Conservation (phyloP, 1,140 invertebrate genomes). For the Orchestia grillus region DNA sequence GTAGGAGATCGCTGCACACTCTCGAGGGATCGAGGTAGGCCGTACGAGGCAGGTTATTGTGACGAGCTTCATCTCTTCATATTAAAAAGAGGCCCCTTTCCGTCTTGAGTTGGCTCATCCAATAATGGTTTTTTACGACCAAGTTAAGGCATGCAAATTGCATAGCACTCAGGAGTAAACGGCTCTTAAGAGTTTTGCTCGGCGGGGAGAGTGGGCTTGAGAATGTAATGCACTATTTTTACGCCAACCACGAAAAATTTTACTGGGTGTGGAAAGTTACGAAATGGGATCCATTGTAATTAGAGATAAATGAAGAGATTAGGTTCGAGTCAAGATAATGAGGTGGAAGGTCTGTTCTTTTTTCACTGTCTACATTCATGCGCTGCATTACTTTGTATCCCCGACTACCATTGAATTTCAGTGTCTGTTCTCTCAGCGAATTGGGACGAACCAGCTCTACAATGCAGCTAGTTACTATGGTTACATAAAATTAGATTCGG, state of each 20-base stretch:
- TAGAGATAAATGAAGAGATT: constrained; percentile 27
- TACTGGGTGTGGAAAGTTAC: neutral
- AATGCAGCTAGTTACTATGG: no score
- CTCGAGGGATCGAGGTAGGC: neutral
- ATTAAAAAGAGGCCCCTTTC: constrained; percentile 14
- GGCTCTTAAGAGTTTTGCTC: constrained; percentile 42
- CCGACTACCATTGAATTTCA: neutral
- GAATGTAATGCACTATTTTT: constrained; percentile 42
- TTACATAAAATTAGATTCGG: neutral
- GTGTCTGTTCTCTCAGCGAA: neutral
- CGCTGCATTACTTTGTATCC: neutral
- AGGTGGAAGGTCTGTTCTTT: neutral
- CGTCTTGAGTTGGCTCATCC: constrained; percentile 49
- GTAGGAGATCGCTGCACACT: neutral
- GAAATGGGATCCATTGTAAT: constrained; percentile 27
- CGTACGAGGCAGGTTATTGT: constrained; percentile 13
- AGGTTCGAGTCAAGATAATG: neutral
- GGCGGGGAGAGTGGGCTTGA: neutral
- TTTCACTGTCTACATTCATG: neutral
- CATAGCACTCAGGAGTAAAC: constrained; percentile 53
- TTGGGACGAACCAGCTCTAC: no score
- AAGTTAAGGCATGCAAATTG: constrained; percentile 55
- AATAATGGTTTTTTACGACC: constrained; percentile 47
- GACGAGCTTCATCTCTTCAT: constrained; percentile 50
- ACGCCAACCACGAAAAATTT: neutral